Percentiles rank a stretch among this genome's conserved stretches.
phyloP scores from a whole-genome alignment of 1,140 invertebrate genomes.

The Rhopalosiphum padi region DNA sequence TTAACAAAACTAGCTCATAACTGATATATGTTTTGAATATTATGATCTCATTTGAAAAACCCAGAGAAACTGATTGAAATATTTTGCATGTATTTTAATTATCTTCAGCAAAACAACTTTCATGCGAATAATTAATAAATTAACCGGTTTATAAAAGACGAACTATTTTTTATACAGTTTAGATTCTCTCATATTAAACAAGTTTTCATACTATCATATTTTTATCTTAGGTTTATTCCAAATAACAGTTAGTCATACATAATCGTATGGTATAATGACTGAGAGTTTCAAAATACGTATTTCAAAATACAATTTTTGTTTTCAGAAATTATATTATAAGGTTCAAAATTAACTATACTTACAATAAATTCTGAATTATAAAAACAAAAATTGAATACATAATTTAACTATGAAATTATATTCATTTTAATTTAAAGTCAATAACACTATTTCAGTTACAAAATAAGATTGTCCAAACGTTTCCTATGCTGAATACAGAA shows the following conservation, averaged over 20 bases:
- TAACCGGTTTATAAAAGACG: background rate
- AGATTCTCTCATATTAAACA: background rate
- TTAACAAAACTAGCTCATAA: background rate
- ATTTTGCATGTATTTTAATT: slow-evolving; percentile 10
- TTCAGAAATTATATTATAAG: background rate
- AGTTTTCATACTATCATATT: background rate
- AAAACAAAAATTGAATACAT: background rate
- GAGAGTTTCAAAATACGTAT: background rate
- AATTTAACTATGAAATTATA: background rate
- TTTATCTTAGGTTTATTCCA: background rate
- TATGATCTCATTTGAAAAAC: background rate
- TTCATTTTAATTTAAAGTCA: background rate
- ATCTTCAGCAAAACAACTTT: background rate
- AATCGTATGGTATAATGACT: background rate
- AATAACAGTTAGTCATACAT: background rate
- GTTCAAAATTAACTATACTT: background rate
- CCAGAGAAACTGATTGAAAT: background rate
- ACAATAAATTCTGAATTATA: background rate
- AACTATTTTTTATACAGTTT: background rate
- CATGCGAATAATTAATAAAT: slow-evolving; percentile 8
- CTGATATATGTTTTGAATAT: background rate
- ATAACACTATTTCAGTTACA: background rate
- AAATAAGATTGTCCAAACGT: background rate
- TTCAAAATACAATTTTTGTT: background rate
- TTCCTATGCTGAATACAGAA: background rate